These are phyloP conservation scores for Pheosia gnoma DNA, from an alignment of 2,888 invertebrate genomes.

Conservation along the genomic window DNA sequence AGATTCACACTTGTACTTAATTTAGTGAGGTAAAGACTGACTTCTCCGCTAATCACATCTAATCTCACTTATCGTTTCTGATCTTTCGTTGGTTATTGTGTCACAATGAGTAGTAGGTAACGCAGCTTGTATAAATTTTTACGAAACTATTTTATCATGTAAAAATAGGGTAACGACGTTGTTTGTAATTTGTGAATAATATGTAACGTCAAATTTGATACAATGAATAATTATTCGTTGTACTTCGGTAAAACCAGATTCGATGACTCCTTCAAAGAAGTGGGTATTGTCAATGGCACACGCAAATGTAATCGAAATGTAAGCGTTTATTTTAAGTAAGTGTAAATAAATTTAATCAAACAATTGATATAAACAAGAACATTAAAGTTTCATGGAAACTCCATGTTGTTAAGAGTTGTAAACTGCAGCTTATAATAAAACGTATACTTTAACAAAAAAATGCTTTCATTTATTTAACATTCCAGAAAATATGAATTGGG, in stretches of 20 bases:
- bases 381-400: constrained; percentile 78
- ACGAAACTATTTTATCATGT: constrained; percentile 62
- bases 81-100: constrained; percentile 36
- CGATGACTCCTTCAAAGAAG: constrained; percentile 70
- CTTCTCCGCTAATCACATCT: constrained; percentile 61
- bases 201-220: constrained; percentile 17
- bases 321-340: constrained; percentile 47
- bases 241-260: constrained; percentile 49
- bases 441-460: constrained; percentile 60
- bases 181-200: constrained; percentile 46
- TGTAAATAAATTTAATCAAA: constrained; percentile 63
- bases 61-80: constrained; percentile 44
- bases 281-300: constrained; percentile 46
- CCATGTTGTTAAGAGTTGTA: constrained; percentile 77
- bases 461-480: constrained; percentile 14
- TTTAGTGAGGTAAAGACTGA: constrained; percentile 82
- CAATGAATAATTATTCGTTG: constrained; percentile 23
- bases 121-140: constrained; percentile 58
- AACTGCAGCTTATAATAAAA: constrained; percentile 77
- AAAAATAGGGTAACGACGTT: constrained; percentile 46
- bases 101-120: constrained; percentile 40
- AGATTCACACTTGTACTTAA: constrained; percentile 55
- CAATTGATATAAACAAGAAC: constrained; percentile 49
- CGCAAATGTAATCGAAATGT: constrained; percentile 44
- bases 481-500: not conserved